Conservation (phyloP, 2,888 invertebrate genomes). For the Macrophya annulata region DNA sequence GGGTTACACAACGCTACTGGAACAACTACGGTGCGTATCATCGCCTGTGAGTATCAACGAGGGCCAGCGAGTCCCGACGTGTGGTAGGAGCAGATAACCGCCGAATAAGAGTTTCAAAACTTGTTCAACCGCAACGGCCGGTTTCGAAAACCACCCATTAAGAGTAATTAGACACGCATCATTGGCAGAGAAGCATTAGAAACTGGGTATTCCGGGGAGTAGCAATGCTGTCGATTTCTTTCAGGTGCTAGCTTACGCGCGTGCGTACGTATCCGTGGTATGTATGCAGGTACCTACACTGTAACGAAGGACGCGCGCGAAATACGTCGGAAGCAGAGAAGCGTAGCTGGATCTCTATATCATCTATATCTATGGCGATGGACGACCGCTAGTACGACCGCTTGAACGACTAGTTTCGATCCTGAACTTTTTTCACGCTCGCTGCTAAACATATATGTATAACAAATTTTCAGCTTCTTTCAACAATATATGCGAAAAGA, state of each 20-base stretch:
- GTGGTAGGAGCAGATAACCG: background rate
- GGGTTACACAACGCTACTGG: conserved; percentile 16
- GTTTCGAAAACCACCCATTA: conserved; percentile 72
- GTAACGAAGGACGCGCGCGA: background rate
- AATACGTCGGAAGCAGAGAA: background rate
- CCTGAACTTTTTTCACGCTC: background rate
- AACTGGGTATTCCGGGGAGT: conserved; percentile 21
- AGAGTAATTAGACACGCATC: conserved; percentile 73
- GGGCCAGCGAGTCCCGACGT: background rate
- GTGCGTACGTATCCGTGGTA: background rate
- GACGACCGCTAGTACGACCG: background rate
- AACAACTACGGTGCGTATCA: conserved; percentile 8
- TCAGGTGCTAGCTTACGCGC: conserved; percentile 19
- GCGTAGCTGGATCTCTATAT: conserved; percentile 21
- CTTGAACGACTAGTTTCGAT: background rate
- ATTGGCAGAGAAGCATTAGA: conserved; percentile 64
- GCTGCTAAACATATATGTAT: background rate
- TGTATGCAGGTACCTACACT: background rate
- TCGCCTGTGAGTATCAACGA: background rate
- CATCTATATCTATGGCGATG: conserved; percentile 1
- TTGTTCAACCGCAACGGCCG: conserved; percentile 61
- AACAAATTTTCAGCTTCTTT: background rate
- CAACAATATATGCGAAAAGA: background rate
- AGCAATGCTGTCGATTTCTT: conserved; percentile 15
- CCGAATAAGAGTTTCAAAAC: conserved; percentile 42